These are phyloP conservation scores for Amiota communis DNA, from an alignment of 2,888 invertebrate species.

Conservation along the genomic window DNA sequence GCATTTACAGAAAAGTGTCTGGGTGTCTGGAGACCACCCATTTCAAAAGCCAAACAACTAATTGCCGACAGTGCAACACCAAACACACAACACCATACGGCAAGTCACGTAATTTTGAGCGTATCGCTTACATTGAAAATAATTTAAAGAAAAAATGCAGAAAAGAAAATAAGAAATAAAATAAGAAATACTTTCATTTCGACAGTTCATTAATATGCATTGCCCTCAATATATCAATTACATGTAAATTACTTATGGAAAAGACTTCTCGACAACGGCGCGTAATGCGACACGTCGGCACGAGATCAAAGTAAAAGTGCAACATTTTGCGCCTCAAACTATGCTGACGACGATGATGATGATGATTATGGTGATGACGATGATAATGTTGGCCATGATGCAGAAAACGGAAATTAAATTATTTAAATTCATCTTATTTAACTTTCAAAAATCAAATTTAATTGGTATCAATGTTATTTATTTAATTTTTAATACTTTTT, in stretches of 20 bases:
- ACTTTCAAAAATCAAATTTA: too few relatives aligned
- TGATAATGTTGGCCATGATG: too few relatives aligned
- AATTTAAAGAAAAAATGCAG: constrained; percentile 34
- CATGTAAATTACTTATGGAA: constrained; percentile 66
- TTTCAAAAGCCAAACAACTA: constrained; percentile 62
- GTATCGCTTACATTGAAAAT: constrained; percentile 28
- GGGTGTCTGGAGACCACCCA: constrained; percentile 37
- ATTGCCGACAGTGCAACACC: constrained; percentile 56
- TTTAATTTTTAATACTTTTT: too few relatives aligned
- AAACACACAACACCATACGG: constrained; percentile 43
- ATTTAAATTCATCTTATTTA: too few relatives aligned
- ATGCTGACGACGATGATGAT: too few relatives aligned
- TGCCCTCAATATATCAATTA: constrained; percentile 67
- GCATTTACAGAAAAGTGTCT: constrained; percentile 31
- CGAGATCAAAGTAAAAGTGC: constrained; percentile 14
- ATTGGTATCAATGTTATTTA: too few relatives aligned
- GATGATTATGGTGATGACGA: too few relatives aligned
- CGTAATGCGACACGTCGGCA: constrained; percentile 44
- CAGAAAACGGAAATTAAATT: too few relatives aligned
- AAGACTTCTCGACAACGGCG: not conserved
- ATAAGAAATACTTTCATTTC: constrained; percentile 64
- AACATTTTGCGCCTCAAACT: too few relatives aligned
- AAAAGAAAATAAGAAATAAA: constrained; percentile 53
- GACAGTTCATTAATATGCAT: constrained; percentile 67
- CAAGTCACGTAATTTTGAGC: not conserved